A percentile compares a stretch with the other conserved stretches of the same genome.
These are phyloP conservation scores for Python bivittatus DNA, from an alignment of 2,113 vertebrate genomes.

Conservation along the genomic window DNA sequence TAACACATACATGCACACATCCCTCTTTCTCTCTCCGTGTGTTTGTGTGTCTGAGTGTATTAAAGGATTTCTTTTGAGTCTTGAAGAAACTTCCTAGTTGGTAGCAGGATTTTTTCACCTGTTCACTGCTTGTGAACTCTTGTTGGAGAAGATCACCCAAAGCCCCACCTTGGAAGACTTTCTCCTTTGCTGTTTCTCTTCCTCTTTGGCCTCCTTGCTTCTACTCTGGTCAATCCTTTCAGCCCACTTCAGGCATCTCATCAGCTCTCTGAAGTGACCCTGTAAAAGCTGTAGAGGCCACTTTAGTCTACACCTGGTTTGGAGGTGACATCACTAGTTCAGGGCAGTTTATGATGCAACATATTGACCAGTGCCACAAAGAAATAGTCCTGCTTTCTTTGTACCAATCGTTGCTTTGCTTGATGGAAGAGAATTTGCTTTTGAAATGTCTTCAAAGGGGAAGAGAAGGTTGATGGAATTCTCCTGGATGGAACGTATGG, in stretches of 20 bases:
- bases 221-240: slow-evolving; percentile 48
- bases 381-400: no score
- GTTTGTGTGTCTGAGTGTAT: slow-evolving; percentile 43
- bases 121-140: slow-evolving; percentile 37
- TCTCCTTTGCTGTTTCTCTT: background rate
- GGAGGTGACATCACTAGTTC: background rate
- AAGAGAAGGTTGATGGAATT: no score
- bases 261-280: background rate
- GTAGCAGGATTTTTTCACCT: slow-evolving; percentile 66
- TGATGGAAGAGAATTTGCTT: no score
- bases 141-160: slow-evolving; percentile 50
- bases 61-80: slow-evolving; percentile 65
- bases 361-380: no score
- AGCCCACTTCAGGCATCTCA: slow-evolving; percentile 19
- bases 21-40: no score
- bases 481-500: no score
- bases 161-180: slow-evolving; percentile 34
- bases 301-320: background rate
- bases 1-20: no score
- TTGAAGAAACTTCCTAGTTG: slow-evolving; percentile 61
- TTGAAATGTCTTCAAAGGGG: no score
- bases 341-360: no score
- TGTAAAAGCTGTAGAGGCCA: slow-evolving; percentile 6
- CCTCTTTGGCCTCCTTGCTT: background rate
- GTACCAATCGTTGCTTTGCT: no score